Base-by-base conservation (phyloP, 2,888 invertebrate genomes). In the Sphaerophoria taeniata region DNA sequence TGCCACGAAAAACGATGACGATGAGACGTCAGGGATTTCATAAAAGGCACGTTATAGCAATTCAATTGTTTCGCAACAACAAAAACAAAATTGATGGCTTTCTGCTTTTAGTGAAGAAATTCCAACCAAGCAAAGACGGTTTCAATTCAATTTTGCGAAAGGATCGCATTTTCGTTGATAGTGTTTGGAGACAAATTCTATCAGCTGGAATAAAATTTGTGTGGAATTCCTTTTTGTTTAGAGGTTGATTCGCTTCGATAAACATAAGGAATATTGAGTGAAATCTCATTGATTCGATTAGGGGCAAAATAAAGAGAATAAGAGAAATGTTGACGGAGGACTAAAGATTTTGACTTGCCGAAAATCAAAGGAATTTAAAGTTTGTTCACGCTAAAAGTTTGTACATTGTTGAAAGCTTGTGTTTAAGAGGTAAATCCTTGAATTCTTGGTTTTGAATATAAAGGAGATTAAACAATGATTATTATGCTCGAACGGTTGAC, bases 221-320 rank as follows among this genome's bases (percentile, higher is more conserved):
- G 39, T 24, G 80, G 74, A 49, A 80, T 80, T 74, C 67, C 63
- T 74, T 24, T 24, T 74, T 79, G 73, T 69, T 61, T 56, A 5
- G 39, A 45, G 39, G 69, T 61, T 63, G 39, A 74, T 70, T 71
- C 75, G 65, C 60, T 56, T 70, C 47, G 74, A 80, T 65, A 45
- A 67, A 51, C 76, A 24, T 24, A 76, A 51, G 51, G 49, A 65
- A 58, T 71, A 75, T 39, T 36, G 31, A 51, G 33, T 51, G 36
- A 55, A 71, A 56, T 39, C 77, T 55, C 51, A 53, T 12, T 45
- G 39, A 45, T 12, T 39, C 33, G 53, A 7, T 58, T 56, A 39
- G 31, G 14, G 3, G n/a, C n/a, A n/a, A n/a, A 43, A 70, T 39
- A 11, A 12, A 47, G 45, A 47, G 7, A 12, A 45, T 58, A 39